Conservation (phyloP, 35 echinoderm and acorn worm species). For the Eucidaris tribuloides region DNA sequence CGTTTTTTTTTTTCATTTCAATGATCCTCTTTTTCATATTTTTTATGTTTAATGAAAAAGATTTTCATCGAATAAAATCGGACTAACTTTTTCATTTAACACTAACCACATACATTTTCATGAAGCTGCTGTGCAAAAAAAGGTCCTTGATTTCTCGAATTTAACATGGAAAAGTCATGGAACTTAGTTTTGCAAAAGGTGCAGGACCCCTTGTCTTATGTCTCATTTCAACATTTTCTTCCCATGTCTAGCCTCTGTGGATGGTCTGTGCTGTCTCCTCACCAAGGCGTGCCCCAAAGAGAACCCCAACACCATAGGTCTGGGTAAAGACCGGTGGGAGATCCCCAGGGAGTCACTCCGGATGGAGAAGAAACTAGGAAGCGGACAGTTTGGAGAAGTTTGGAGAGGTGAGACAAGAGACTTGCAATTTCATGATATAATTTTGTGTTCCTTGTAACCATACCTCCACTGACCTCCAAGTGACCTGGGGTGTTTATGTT, state of each 20-base stretch:
- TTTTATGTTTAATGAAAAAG: no score
- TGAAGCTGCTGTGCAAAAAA: no score
- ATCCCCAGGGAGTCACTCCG: slow-evolving; percentile 59
- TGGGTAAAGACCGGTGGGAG: slow-evolving; percentile 91
- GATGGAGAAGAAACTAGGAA: slow-evolving; percentile 53
- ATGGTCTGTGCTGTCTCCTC: slow-evolving; percentile 66
- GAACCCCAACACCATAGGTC: slow-evolving; percentile 63
- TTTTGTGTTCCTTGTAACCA: background rate
- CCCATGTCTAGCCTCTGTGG: slow-evolving; percentile 57
- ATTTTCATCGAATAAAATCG: no score
- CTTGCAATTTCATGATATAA: background rate
- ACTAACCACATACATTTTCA: no score
- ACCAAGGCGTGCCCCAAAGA: slow-evolving; percentile 63
- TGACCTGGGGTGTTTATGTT: background rate
- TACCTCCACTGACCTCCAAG: background rate
- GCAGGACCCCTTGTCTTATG: no score
- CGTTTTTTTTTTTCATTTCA: no score
- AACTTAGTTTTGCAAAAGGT: no score
- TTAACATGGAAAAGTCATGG: no score
- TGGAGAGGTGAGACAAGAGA: slow-evolving; percentile 68
- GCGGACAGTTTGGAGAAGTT: slow-evolving; percentile 97
- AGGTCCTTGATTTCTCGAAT: no score
- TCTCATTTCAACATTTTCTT: no score
- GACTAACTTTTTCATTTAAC: no score
- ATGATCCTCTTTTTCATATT: no score